Percentiles rank a stretch among this genome's conserved stretches.
Evolutionary conservation across 2,888 invertebrate species (phyloP).

Genomic region (Psylliodes chrysocephalus): DNA sequence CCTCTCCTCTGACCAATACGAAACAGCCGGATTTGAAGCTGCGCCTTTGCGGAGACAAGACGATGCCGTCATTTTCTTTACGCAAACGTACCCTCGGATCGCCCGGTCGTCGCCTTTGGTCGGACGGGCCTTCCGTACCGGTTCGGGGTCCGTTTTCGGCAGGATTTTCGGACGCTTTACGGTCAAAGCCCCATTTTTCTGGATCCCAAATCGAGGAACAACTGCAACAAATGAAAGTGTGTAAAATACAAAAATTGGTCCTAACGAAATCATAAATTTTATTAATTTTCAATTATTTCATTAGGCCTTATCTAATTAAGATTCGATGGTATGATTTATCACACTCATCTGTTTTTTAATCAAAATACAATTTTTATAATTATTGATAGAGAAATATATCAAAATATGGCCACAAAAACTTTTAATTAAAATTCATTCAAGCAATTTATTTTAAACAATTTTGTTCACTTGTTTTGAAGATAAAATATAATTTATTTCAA

Average conservation of each 20-base stretch:
- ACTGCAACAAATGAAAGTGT: slow-evolving; percentile 38
- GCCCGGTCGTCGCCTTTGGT: slow-evolving; percentile 66
- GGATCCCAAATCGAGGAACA: slow-evolving; percentile 51
- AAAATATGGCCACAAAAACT: no score
- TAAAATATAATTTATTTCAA: no score
- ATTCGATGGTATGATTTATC: no score
- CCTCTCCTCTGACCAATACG: slow-evolving; percentile 67
- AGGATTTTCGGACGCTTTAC: slow-evolving; percentile 72
- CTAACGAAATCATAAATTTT: no score
- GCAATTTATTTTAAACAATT: no score
- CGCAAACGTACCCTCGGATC: slow-evolving; percentile 82
- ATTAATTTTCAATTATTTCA: no score
- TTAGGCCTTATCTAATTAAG: no score
- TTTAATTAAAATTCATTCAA: no score
- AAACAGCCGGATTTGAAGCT: slow-evolving; percentile 90
- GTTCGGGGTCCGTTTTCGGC: slow-evolving; percentile 71
- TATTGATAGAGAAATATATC: no score
- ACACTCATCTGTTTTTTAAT: no score
- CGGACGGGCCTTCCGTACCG: slow-evolving; percentile 48
- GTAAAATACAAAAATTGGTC: not conserved
- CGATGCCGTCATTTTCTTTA: slow-evolving; percentile 85
- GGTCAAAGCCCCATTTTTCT: slow-evolving; percentile 65
- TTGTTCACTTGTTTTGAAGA: no score
- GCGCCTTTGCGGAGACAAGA: slow-evolving; percentile 85
- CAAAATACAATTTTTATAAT: no score